These are phyloP conservation scores for Oreochromis niloticus DNA, from an alignment of 2,113 vertebrate genomes.

Conservation along the genomic window DNA sequence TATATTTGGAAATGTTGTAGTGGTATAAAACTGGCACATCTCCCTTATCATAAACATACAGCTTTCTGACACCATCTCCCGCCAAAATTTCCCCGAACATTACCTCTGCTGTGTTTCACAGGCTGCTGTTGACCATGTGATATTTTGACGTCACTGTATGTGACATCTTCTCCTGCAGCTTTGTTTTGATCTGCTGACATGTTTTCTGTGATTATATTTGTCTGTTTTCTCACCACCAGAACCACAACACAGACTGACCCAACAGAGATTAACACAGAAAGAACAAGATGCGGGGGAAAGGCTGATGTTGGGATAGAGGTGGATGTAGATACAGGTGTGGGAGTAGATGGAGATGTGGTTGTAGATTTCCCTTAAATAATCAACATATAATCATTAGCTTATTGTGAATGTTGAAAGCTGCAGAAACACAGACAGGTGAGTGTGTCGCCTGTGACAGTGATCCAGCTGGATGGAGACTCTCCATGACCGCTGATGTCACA, in stretches of 20 bases:
- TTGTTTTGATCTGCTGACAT: not conserved
- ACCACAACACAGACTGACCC: too few species aligned
- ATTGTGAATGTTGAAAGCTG: rapidly evolving
- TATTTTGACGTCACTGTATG: not conserved
- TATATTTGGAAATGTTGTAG: rapidly evolving
- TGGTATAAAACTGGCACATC: not conserved
- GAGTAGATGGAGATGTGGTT: rapidly evolving
- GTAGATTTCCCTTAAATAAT: rapidly evolving
- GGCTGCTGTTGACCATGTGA: not conserved
- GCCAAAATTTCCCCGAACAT: rapidly evolving
- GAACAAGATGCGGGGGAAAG: rapidly evolving
- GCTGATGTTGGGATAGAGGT: rapidly evolving
- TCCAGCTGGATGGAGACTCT: too few species aligned
- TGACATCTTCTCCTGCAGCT: not conserved
- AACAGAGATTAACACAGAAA: too few species aligned
- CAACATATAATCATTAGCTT: rapidly evolving
- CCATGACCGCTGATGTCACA: too few species aligned
- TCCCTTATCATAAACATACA: rapidly evolving
- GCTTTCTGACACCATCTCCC: rapidly evolving
- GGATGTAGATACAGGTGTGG: rapidly evolving
- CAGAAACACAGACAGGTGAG: not conserved
- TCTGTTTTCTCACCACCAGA: too few species aligned
- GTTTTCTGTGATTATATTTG: too few species aligned
- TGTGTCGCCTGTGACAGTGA: too few species aligned
- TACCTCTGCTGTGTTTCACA: not conserved